These are phyloP conservation scores for Carcinoscorpius rotundicauda DNA, from an alignment of 1,140 invertebrate genomes.

Conservation along the genomic window DNA sequence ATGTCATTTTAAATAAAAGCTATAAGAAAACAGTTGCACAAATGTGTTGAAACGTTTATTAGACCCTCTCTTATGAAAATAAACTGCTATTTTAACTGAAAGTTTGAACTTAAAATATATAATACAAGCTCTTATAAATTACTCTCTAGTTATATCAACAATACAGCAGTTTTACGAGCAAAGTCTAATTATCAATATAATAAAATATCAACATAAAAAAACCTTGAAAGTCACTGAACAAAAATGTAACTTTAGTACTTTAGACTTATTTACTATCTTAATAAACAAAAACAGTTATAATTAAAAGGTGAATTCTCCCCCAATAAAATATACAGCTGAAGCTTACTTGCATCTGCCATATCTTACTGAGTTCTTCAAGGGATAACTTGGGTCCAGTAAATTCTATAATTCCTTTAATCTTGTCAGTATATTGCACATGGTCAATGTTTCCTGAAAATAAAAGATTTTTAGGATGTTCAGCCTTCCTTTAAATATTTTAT, in stretches of 20 bases:
- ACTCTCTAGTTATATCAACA: too few relatives aligned
- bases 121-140: too few relatives aligned
- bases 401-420: constrained; percentile 41
- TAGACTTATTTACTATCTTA: not conserved
- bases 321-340: not conserved
- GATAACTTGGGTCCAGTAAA: constrained; percentile 39
- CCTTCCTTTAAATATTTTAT: too few relatives aligned
- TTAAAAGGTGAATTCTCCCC: too few relatives aligned
- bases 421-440: constrained; percentile 43
- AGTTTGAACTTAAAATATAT: too few relatives aligned
- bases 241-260: too few relatives aligned
- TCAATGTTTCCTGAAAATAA: constrained; percentile 40
- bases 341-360: constrained; percentile 38
- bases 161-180: too few relatives aligned
- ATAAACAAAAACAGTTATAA: not conserved
- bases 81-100: too few relatives aligned
- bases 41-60: too few relatives aligned
- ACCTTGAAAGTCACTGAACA: not conserved
- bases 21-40: too few relatives aligned
- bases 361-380: constrained; percentile 38
- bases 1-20: too few relatives aligned
- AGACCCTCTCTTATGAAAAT: too few relatives aligned
- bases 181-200: not conserved
- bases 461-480: not conserved
- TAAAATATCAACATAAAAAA: not conserved